phyloP scores from a whole-genome alignment of 2,888 invertebrate genomes.

The Xestia c-nigrum region DNA sequence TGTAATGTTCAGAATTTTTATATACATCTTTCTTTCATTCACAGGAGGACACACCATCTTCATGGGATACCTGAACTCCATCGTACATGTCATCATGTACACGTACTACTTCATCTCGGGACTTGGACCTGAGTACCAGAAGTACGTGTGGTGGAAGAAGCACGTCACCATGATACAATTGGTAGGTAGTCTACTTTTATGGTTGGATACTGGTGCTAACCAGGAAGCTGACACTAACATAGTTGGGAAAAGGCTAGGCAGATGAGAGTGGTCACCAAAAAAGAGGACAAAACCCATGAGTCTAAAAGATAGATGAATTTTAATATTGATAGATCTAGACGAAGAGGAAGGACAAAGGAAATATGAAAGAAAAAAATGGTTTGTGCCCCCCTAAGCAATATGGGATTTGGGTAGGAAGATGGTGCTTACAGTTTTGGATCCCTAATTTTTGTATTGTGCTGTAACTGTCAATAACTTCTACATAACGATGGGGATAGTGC shows the following conservation, averaged over 20 bases:
- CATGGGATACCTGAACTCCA: conserved; percentile 94
- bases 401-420: background rate
- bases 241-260: background rate
- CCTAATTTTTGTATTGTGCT: background rate
- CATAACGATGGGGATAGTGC: too few relatives aligned
- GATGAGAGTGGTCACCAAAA: background rate
- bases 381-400: background rate
- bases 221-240: background rate
- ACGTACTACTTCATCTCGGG: conserved; percentile 95
- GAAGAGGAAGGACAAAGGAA: background rate
- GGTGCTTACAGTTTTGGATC: background rate
- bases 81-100: conserved; percentile 96
- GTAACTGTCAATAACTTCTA: too few relatives aligned
- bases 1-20: too few relatives aligned
- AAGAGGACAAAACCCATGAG: background rate
- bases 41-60: conserved; percentile 92
- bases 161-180: conserved; percentile 94
- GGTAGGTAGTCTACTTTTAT: conserved; percentile 81
- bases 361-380: background rate
- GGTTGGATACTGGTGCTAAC: background rate
- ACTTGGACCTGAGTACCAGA: conserved; percentile 95
- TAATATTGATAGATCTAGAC: too few relatives aligned
- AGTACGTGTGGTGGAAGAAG: conserved; percentile 97
- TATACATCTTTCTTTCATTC: background rate
- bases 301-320: background rate